These are phyloP conservation scores for Axinella damicornis DNA, from an alignment of 37 sponge, comb jelly and placozoan species.

Conservation along the genomic window DNA sequence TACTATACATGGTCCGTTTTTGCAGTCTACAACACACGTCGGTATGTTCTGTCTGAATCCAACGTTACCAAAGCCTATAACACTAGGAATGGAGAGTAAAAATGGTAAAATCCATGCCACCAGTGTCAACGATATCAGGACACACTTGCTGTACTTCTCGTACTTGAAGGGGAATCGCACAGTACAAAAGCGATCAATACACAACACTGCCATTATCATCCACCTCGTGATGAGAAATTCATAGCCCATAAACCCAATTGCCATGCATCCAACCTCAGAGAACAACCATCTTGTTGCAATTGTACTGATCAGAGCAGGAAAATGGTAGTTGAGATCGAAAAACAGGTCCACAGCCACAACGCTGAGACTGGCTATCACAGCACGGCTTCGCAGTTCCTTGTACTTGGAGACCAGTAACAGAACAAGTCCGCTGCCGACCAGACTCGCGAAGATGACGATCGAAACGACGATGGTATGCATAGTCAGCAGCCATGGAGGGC, in stretches of 20 bases:
- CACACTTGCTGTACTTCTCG: conserved; percentile 19
- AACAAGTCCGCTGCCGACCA: conserved; percentile 4
- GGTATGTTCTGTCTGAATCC: conserved; percentile 14
- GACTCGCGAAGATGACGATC: not conserved
- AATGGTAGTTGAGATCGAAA: not conserved
- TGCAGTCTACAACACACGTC: conserved; percentile 8
- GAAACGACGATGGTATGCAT: conserved; percentile 5
- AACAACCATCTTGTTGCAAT: conserved; percentile 16
- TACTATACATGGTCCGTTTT: not conserved
- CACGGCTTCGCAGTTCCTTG: conserved; percentile 26
- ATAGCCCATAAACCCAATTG: conserved; percentile 18
- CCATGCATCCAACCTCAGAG: conserved; percentile 2
- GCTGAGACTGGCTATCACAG: conserved; percentile 22
- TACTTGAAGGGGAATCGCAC: conserved; percentile 44
- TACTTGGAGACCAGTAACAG: conserved; percentile 21
- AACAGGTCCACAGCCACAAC: conserved; percentile 15
- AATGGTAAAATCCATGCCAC: conserved; percentile 37
- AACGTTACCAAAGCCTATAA: not conserved
- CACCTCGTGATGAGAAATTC: conserved; percentile 33
- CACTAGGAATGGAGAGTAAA: not conserved
- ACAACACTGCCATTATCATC: conserved; percentile 32
- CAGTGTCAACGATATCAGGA: conserved; percentile 6
- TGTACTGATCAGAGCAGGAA: conserved; percentile 31
- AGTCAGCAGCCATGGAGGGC: not conserved
- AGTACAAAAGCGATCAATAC: conserved; percentile 27